Base-by-base conservation (phyloP, 1,140 invertebrate genomes). In the Polyergus mexicanus region DNA sequence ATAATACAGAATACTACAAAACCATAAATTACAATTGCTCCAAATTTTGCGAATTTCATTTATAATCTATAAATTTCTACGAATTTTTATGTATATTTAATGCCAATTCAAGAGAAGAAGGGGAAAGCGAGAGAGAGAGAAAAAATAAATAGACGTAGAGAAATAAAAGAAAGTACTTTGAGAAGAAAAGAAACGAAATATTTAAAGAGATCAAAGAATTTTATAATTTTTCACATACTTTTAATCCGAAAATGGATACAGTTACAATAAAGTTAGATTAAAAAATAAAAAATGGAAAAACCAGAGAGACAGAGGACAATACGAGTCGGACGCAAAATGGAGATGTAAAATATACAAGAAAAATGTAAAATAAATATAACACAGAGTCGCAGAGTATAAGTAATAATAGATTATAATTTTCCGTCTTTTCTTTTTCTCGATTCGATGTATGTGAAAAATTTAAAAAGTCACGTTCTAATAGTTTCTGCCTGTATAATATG, bases 21-120 rank as follows among this genome's bases (percentile, higher is more conserved):
- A 90, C 89, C 87, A 92, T 93, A 93, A 93, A 93, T 93, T 91
- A 89, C 84, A 87, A 81, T 90, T 86, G 77, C 86, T 91, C 87
- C 86, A 86, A 92, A 90, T 93, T 93, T 93, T 92, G 92, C 90
- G 90, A 90, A 92, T 92, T 93, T 90, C 81, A 88, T 91, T 89
- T 88, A 89, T 60, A 81, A 75, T 86, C 89, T 88, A 93, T 92
- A 93, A 92, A 93, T 93, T 90, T 68, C 63, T 22, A 38, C 10
- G 38, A 11, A 76, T 84, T 84, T 78, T 78, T 88, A 84, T 87
- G 85, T 78, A 80, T n/a, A n/a, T n/a, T 72, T 86, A 19, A 65
- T 81, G 86, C 77, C 68, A 68, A 35, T 85, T 77, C 68, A 16
- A 22, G 84, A 77, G 60, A 35, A 58, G 54, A 19, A 56, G n/a